Conservation (phyloP, 1,140 invertebrate genomes). For the Drosophila asahinai region DNA sequence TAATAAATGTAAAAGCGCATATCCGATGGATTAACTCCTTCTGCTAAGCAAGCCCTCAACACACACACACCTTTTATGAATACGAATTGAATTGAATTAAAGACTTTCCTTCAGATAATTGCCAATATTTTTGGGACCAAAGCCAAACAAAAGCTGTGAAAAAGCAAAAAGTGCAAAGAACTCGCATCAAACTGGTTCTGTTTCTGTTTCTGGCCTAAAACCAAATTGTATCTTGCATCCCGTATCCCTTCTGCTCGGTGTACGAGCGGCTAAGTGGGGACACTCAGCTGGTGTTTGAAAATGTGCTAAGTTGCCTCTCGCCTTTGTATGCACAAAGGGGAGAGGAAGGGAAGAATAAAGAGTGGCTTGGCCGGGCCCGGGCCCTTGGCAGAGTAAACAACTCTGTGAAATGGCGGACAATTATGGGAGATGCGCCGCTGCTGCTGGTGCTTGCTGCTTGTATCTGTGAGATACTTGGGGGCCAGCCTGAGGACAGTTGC, state of each 20-base stretch:
- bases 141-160: constrained; percentile 25
- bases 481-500: constrained; percentile 36
- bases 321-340: constrained; percentile 72
- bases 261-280: constrained; percentile 17
- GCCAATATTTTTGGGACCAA: constrained; percentile 33
- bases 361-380: background rate
- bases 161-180: constrained; percentile 52
- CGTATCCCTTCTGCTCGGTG: background rate
- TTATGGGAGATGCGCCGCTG: constrained; percentile 38
- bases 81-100: constrained; percentile 35
- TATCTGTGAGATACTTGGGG: constrained; percentile 30
- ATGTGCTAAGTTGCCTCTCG: constrained; percentile 73
- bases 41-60: background rate
- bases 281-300: constrained; percentile 68
- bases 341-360: background rate
- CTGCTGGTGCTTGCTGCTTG: constrained; percentile 2
- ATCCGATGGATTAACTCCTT: constrained; percentile 19
- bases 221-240: constrained; percentile 25
- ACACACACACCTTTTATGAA: constrained; percentile 13
- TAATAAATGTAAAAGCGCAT: constrained; percentile 28
- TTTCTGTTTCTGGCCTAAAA: constrained; percentile 38
- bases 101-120: constrained; percentile 22
- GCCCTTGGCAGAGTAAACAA: constrained; percentile 36
- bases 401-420: constrained; percentile 50
- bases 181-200: constrained; percentile 54